Conservation (phyloP, 1,140 invertebrate genomes). For the Archegozetes longisetosus region DNA sequence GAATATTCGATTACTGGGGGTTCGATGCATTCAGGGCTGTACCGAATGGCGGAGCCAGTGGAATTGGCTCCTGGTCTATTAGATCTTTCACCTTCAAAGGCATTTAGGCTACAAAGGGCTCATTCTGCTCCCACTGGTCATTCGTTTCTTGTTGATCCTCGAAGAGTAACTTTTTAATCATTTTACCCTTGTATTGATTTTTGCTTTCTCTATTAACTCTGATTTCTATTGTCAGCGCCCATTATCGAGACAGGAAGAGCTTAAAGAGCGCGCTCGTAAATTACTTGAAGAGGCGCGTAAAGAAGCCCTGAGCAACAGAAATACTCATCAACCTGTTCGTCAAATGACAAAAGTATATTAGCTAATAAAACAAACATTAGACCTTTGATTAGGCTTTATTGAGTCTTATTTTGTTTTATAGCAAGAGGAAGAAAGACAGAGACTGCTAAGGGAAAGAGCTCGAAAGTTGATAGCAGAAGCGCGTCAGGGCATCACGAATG, state of each 20-base stretch:
- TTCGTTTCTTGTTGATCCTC: background rate
- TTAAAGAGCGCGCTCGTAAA: slow-evolving; percentile 73
- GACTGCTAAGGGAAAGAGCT: slow-evolving; percentile 65
- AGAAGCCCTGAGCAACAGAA: slow-evolving; percentile 30
- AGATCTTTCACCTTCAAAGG: slow-evolving; percentile 27
- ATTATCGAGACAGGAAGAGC: slow-evolving; percentile 30
- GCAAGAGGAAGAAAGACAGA: slow-evolving; percentile 58
- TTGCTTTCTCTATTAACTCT: background rate
- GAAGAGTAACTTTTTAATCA: slow-evolving; percentile 3
- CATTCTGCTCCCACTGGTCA: slow-evolving; percentile 10
- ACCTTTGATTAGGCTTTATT: background rate
- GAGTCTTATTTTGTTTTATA: background rate
- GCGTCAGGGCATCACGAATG: slow-evolving; percentile 39
- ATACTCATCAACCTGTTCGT: background rate
- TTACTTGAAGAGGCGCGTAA: slow-evolving; percentile 69
- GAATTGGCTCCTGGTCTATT: slow-evolving; percentile 27
- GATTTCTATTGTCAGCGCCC: slow-evolving; percentile 12
- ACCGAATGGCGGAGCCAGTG: slow-evolving; percentile 20
- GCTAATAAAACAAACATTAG: background rate
- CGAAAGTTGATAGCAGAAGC: slow-evolving; percentile 75
- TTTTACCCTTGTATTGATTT: background rate
- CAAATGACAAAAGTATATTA: background rate
- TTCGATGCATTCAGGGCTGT: background rate
- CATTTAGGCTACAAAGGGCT: slow-evolving; percentile 11
- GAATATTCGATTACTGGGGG: background rate